phyloP scores from a whole-genome alignment of 2,797 vertebrate species.

The Fistularia tabacaria region DNA sequence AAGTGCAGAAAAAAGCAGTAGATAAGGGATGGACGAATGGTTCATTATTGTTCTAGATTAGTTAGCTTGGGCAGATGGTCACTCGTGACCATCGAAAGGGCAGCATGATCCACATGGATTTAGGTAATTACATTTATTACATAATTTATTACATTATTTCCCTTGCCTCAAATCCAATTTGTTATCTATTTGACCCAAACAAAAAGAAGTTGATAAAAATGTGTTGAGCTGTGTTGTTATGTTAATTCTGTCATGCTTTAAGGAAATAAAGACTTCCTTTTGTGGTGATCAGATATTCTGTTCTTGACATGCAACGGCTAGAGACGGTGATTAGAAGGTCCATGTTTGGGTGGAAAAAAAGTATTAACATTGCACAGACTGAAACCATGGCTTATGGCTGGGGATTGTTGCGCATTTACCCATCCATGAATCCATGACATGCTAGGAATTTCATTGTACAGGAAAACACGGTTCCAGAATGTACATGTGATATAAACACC shows the following conservation, averaged over 20 bases:
- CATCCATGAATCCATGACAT: too few species aligned
- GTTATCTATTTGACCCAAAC: constrained; percentile 25
- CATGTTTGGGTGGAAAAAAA: constrained; percentile 36
- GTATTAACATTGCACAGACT: too few species aligned
- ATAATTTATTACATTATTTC: constrained; percentile 17
- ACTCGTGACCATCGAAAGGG: constrained; percentile 22
- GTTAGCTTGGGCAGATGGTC: constrained; percentile 1
- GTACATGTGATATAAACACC: too few species aligned
- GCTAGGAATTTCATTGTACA: too few species aligned
- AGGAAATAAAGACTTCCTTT: too few species aligned
- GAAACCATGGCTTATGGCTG: neutral
- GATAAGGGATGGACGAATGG: too few species aligned
- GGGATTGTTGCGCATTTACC: too few species aligned
- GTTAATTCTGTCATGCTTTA: too few species aligned
- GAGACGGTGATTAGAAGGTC: constrained; percentile 8
- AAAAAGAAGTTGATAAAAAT: constrained; percentile 3
- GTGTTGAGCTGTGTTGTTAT: too few species aligned
- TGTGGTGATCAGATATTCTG: constrained; percentile 14
- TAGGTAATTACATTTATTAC: constrained; percentile 42
- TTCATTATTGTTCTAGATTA: too few species aligned
- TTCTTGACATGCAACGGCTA: constrained; percentile 21
- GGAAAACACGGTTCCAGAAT: too few species aligned
- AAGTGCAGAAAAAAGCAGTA: too few species aligned
- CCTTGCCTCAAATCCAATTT: constrained; percentile 25
- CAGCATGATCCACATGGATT: constrained; percentile 36